Conservation (phyloP, 1,140 invertebrate species). For the Drusus annulatus region DNA sequence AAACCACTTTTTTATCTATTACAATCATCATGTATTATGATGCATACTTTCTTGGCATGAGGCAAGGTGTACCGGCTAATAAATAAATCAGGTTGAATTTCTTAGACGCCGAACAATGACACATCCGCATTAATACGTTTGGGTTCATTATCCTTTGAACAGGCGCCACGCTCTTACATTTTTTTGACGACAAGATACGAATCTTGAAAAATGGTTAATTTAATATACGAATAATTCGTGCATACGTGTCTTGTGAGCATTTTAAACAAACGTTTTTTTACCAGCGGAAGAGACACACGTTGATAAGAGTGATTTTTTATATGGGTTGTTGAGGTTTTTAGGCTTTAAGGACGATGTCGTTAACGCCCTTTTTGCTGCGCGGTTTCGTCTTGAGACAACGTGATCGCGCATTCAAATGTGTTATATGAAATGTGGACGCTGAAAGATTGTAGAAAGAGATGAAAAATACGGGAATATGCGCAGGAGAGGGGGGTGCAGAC, state of each 20-base stretch:
- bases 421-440: conserved; percentile 39
- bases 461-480: not conserved
- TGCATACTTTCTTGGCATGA: conserved; percentile 44
- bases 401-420: conserved; percentile 50
- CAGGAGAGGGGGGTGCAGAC: not conserved
- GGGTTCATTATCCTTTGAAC: conserved; percentile 2
- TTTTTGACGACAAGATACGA: conserved; percentile 24
- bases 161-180: not conserved
- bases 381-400: conserved; percentile 23
- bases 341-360: conserved; percentile 24
- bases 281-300: not conserved
- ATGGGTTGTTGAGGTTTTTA: not conserved
- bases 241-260: conserved; percentile 48
- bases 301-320: conserved; percentile 21
- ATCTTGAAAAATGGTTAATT: conserved; percentile 52
- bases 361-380: conserved; percentile 30
- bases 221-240: conserved; percentile 53
- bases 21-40: conserved; percentile 40
- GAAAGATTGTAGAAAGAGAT: conserved; percentile 32
- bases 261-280: not conserved
- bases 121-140: conserved; percentile 4
- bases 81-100: conserved; percentile 12
- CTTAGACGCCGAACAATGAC: conserved; percentile 4
- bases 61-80: conserved; percentile 18
- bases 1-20: conserved; percentile 45